Conservation (phyloP, 2,888 invertebrate genomes). For the Hypomecis atomaria region DNA sequence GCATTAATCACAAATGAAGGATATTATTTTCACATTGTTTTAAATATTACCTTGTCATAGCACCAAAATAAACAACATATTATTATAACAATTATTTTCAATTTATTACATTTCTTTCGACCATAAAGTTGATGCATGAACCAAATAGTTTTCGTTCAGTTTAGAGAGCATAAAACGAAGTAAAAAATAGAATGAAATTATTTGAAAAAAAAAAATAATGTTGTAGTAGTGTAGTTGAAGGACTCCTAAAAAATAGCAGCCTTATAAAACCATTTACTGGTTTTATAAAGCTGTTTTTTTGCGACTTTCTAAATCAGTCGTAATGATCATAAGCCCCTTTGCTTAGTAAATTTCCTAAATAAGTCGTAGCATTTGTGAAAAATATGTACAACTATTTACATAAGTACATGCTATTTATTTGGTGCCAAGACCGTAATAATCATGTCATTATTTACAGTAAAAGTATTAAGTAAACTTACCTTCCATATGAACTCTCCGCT, state of each 20-base stretch:
- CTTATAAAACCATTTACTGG: too few relatives aligned
- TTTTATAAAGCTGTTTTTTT: neutral
- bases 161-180: too few relatives aligned
- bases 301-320: too few relatives aligned
- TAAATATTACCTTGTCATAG: neutral
- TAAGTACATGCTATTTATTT: slow-evolving; percentile 5
- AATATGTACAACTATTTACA: neutral
- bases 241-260: too few relatives aligned
- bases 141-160: too few relatives aligned
- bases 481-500: slow-evolving; percentile 93
- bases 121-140: neutral
- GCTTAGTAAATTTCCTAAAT: too few relatives aligned
- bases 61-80: neutral
- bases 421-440: slow-evolving; percentile 8
- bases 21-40: slow-evolving; percentile 30
- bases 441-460: slow-evolving; percentile 2
- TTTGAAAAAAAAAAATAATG: too few relatives aligned
- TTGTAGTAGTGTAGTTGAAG: too few relatives aligned
- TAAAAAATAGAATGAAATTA: too few relatives aligned
- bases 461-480: slow-evolving; percentile 68
- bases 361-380: too few relatives aligned
- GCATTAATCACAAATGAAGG: slow-evolving; percentile 45
- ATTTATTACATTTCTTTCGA: neutral
- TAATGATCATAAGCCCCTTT: too few relatives aligned
- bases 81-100: too few relatives aligned